Evolutionary conservation across 2,113 vertebrate genomes (phyloP).

Genomic region (Ptychochromis oligacanthus): DNA sequence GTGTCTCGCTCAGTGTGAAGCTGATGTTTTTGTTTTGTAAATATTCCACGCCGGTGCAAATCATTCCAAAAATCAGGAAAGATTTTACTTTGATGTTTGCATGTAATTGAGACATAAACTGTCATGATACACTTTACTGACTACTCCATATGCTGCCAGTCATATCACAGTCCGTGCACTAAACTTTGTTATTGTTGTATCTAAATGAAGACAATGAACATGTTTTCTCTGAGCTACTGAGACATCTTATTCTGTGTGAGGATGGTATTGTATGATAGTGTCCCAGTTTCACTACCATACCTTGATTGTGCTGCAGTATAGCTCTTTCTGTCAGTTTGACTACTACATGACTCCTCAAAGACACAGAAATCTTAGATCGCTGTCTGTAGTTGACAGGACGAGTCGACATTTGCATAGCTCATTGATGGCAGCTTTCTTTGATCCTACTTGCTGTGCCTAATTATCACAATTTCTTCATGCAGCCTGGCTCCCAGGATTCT

Average conservation of each 20-base stretch:
- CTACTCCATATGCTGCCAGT: neutral
- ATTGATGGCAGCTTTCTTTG: slow-evolving; percentile 69
- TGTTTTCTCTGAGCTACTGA: neutral
- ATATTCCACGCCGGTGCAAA: slow-evolving; percentile 18
- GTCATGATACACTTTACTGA: neutral
- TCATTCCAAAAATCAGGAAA: slow-evolving; percentile 5
- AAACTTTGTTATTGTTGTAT: slow-evolving; percentile 3
- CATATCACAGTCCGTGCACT: neutral
- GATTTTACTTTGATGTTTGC: slow-evolving; percentile 27
- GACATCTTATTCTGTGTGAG: slow-evolving; percentile 20
- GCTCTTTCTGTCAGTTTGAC: slow-evolving; percentile 49
- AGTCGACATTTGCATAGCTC: slow-evolving; percentile 66
- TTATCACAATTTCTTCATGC: slow-evolving; percentile 63
- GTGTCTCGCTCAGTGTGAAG: slow-evolving; percentile 26
- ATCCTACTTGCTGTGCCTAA: slow-evolving; percentile 66
- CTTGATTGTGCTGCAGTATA: slow-evolving; percentile 21
- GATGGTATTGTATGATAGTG: neutral
- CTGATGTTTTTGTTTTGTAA: slow-evolving; percentile 39
- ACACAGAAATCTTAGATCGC: slow-evolving; percentile 52
- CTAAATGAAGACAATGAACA: slow-evolving; percentile 19
- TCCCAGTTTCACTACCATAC: slow-evolving; percentile 31
- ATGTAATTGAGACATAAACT: neutral
- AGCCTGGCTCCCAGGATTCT: slow-evolving; percentile 37
- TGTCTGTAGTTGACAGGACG: slow-evolving; percentile 49
- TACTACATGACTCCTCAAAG: slow-evolving; percentile 40